These are phyloP conservation scores for Augochlorella aurata DNA, from an alignment of 2,888 invertebrate species.

Conservation along the genomic window DNA sequence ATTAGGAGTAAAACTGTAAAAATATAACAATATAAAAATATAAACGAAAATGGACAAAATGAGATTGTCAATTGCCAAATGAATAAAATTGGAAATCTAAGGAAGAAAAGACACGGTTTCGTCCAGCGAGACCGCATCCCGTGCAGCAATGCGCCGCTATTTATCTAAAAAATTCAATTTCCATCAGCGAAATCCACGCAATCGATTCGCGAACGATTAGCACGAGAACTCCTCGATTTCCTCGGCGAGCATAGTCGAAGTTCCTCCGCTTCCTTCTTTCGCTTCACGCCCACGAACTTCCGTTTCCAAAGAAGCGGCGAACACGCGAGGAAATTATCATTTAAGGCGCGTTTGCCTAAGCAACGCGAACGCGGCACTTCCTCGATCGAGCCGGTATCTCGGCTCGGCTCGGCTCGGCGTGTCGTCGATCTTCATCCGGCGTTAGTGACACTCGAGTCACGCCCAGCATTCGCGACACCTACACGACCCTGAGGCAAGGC, in stretches of 20 bases:
- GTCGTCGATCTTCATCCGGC: conserved; percentile 46
- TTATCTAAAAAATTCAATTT: too few species aligned
- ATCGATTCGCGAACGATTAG: too few species aligned
- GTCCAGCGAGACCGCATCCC: too few species aligned
- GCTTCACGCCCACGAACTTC: conserved; percentile 8
- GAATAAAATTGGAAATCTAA: too few species aligned
- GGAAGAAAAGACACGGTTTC: too few species aligned
- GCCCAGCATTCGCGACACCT: conserved; percentile 60
- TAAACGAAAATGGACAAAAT: too few species aligned
- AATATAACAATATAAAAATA: too few species aligned
- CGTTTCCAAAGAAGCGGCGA: conserved; percentile 6
- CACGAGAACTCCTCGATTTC: neutral
- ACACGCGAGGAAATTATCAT: conserved; percentile 27
- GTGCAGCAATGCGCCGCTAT: too few species aligned
- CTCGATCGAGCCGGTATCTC: neutral
- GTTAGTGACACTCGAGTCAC: conserved; percentile 55
- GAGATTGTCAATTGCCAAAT: too few species aligned
- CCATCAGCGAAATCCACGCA: too few species aligned
- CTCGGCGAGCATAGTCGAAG: neutral
- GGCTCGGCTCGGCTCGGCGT: neutral
- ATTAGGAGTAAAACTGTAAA: too few species aligned
- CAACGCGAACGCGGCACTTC: conserved; percentile 7
- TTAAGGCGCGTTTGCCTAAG: conserved; percentile 23
- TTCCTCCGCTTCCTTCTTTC: neutral
- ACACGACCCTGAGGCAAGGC: conserved; percentile 44